Conservation (phyloP, 2,888 invertebrate species). For the Isoperla grammatica region DNA sequence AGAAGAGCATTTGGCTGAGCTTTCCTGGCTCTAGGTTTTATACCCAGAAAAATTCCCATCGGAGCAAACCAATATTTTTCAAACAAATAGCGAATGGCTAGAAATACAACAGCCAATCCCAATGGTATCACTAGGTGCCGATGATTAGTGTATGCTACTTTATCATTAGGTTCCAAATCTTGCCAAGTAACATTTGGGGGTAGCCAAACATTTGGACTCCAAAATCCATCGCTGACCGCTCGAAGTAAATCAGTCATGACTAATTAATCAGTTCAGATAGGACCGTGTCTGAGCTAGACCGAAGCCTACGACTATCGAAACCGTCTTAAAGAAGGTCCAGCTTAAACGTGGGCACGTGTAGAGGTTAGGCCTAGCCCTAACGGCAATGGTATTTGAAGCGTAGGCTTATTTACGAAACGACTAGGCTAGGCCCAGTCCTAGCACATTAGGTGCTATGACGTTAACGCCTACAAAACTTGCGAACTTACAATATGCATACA, state of each 20-base stretch:
- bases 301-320: no score
- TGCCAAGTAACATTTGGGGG: slow-evolving; percentile 47
- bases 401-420: no score
- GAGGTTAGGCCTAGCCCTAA: no score
- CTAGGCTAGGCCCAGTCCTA: no score
- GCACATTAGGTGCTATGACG: no score
- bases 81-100: slow-evolving; percentile 42
- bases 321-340: no score
- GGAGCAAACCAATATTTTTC: slow-evolving; percentile 42
- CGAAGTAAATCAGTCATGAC: neutral
- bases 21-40: slow-evolving; percentile 58
- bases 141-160: slow-evolving; percentile 54
- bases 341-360: no score
- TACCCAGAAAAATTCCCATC: slow-evolving; percentile 38
- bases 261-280: no score
- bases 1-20: slow-evolving; percentile 65
- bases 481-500: no score
- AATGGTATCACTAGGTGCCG: slow-evolving; percentile 42
- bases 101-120: slow-evolving; percentile 43
- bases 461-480: no score
- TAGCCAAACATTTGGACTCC: slow-evolving; percentile 70
- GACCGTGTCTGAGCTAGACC: no score
- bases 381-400: no score
- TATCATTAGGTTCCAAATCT: slow-evolving; percentile 45
- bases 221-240: slow-evolving; percentile 53